A percentile compares a stretch with the other conserved stretches of the same genome.
Conservation (phyloP, 2,113 vertebrate species). For the Hippolais icterina region DNA sequence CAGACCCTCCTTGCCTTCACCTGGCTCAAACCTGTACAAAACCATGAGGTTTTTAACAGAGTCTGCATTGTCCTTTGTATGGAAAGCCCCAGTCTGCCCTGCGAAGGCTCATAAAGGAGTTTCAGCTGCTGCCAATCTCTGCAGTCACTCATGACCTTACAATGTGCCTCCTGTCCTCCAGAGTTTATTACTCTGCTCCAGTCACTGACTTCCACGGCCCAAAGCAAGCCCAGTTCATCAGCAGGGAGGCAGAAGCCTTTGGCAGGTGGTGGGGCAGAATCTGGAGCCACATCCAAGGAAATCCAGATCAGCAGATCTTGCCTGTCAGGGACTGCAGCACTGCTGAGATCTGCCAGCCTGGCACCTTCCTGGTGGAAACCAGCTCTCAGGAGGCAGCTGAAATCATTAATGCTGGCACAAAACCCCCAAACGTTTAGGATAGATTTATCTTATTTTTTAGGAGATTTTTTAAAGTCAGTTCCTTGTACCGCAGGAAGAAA, state of each 20-base stretch:
- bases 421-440: neutral
- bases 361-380: neutral
- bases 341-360: neutral
- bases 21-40: neutral
- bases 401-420: neutral
- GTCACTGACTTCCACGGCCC: neutral
- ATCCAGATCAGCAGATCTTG: neutral
- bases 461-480: neutral
- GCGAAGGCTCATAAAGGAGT: constrained; percentile 48
- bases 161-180: constrained; percentile 34
- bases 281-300: neutral
- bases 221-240: neutral
- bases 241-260: neutral
- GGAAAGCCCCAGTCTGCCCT: neutral
- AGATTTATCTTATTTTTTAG: neutral
- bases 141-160: neutral
- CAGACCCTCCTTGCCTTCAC: neutral
- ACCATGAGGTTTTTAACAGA: neutral
- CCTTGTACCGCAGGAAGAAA: neutral
- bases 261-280: neutral
- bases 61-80: constrained; percentile 45
- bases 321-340: neutral
- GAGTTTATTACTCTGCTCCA: neutral
- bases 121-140: constrained; percentile 31
- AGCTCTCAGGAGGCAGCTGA: neutral